phyloP scores from a whole-genome alignment of 2,797 vertebrate species.

The Pangasius sanitwongsei region DNA sequence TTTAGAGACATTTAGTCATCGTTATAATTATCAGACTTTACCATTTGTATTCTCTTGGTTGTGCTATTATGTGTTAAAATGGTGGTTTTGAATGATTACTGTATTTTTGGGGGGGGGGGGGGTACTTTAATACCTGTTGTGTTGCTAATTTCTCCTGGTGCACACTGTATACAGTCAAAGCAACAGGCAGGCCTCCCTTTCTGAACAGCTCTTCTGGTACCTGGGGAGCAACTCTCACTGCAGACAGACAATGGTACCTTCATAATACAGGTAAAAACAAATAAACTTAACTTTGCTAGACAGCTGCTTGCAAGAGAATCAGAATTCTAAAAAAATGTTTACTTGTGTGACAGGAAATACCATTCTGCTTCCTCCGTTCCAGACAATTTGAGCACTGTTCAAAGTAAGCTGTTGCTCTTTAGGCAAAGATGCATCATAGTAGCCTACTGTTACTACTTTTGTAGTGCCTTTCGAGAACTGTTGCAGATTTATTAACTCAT shows the following conservation, averaged over 20 bases:
- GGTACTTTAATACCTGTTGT: conserved; percentile 62
- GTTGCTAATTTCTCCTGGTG: conserved; percentile 74
- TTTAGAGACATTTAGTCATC: neutral
- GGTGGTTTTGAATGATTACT: no score
- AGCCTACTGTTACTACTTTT: conserved; percentile 70
- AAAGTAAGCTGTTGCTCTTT: conserved; percentile 69
- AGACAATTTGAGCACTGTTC: conserved; percentile 66
- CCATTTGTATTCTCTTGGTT: neutral
- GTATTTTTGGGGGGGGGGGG: neutral
- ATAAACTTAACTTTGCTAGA: neutral
- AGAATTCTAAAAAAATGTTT: neutral
- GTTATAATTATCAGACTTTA: neutral
- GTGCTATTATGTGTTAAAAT: neutral
- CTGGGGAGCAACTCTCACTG: conserved; percentile 70
- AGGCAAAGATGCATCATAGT: conserved; percentile 73
- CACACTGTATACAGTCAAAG: conserved; percentile 71
- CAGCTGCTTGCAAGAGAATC: neutral
- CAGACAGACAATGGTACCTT: conserved; percentile 71
- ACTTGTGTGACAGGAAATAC: conserved; percentile 51
- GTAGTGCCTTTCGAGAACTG: conserved; percentile 63
- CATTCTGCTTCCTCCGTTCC: conserved; percentile 63
- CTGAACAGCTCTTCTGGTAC: conserved; percentile 70
- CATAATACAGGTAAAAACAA: conserved; percentile 11
- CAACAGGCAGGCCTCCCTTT: conserved; percentile 74
- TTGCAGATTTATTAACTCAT: conserved; percentile 81